Base-by-base conservation (phyloP, 2,797 vertebrate species). In the Benthosema pterotum region DNA sequence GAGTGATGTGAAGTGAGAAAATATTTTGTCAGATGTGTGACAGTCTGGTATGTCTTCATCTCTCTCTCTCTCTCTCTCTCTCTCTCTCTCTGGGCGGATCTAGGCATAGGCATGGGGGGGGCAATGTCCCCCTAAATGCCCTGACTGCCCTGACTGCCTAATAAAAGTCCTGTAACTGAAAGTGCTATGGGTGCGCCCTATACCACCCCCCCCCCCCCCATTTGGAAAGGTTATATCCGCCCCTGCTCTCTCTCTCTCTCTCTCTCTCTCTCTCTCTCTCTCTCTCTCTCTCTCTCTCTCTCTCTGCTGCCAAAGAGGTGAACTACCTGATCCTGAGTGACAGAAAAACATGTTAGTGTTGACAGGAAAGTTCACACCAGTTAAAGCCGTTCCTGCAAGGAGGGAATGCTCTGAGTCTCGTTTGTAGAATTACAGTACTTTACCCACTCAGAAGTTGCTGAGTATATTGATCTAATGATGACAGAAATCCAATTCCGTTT, bases 21-120 rank as follows among this genome's bases (percentile, higher is more conserved):
- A 69, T 15, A 46, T 63, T 72, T 67, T 42, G 51, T 71, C 16
- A 75, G 69, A 80, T 75, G 73, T 61, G 65, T 67, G 77, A 80
- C 71, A 77, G 76, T 65, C 65, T 63, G 60, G 19, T 67, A 57
- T 18, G n/a, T 13, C 65, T 72, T 54, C 42, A 53, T n/a, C 48
- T 47, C 55, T 18, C 28, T 8, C 28, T 0, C 5, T 59, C 69
- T 69, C 12, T 11, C 0, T 17, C 32, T 32, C 32, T 42, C 42
- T 53, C 19, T 54, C 22, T 38, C 48, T 47, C 55, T 18, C 28
- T 8, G n/a, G n/a, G n/a, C n/a, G n/a, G n/a, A n/a, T n/a, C n/a
- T n/a, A n/a, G n/a, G n/a, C n/a, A n/a, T n/a, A n/a, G n/a, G n/a
- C n/a, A n/a, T n/a, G n/a, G n/a, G n/a, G n/a, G n/a, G n/a, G n/a